Conservation (phyloP, 2,797 vertebrate species). For the Microctenopoma lineatum region DNA sequence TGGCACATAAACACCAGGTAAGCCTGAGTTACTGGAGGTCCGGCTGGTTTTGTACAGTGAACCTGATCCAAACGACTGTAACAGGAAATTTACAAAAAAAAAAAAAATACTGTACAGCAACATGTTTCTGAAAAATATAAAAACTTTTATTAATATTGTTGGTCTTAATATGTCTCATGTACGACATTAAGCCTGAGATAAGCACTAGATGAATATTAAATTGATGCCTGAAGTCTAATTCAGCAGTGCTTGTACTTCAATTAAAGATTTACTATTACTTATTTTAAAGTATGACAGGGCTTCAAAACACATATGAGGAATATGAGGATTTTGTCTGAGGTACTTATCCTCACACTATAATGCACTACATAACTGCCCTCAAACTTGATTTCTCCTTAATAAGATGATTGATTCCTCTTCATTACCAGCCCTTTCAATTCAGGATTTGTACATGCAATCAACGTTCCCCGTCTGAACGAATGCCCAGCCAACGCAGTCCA, state of each 20-base stretch:
- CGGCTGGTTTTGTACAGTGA: neutral
- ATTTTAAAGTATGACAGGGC: neutral
- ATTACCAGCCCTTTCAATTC: slow-evolving; percentile 33
- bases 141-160: neutral
- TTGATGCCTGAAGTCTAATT: no score
- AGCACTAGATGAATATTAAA: no score
- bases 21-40: neutral
- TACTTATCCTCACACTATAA: slow-evolving; percentile 12
- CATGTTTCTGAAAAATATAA: neutral
- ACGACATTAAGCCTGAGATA: no score
- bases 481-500: slow-evolving; percentile 48
- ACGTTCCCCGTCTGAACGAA: slow-evolving; percentile 48
- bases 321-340: slow-evolving; percentile 1
- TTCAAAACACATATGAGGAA: neutral
- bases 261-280: no score
- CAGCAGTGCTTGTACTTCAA: no score
- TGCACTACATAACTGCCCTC: slow-evolving; percentile 1
- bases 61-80: neutral
- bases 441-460: slow-evolving; percentile 47
- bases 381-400: slow-evolving; percentile 8
- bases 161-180: no score
- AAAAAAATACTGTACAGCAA: neutral
- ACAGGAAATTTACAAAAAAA: neutral
- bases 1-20: slow-evolving; percentile 9
- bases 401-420: slow-evolving; percentile 8